Evolutionary conservation across 2,113 vertebrate genomes (phyloP).

Genomic region (Pagrus major): DNA sequence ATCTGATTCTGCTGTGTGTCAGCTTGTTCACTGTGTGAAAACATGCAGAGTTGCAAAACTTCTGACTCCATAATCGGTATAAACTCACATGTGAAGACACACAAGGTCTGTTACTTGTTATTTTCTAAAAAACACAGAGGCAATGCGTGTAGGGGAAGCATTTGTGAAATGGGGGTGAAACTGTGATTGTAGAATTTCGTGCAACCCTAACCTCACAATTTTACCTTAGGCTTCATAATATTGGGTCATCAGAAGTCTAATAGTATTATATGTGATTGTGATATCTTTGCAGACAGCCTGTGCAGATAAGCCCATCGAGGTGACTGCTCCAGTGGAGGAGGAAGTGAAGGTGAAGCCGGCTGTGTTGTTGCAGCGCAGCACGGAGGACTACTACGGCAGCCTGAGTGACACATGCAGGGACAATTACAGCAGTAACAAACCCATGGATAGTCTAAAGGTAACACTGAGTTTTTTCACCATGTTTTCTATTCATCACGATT

Average conservation of each 20-base stretch:
- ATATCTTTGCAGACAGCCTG: conserved; percentile 40
- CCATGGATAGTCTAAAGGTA: conserved; percentile 85
- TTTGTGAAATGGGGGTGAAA: too few species aligned
- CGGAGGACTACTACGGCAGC: conserved; percentile 81
- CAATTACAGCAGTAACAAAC: conserved; percentile 29
- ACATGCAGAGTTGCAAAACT: not conserved
- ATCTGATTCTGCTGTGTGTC: not conserved
- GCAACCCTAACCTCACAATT: not conserved
- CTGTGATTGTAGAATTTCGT: not conserved
- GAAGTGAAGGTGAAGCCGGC: conserved; percentile 61
- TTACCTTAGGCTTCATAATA: not conserved
- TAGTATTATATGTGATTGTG: not conserved
- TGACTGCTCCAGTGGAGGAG: conserved; percentile 51
- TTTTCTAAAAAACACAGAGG: not conserved
- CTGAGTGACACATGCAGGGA: conserved; percentile 72
- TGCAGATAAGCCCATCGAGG: conserved; percentile 60
- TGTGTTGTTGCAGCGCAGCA: conserved; percentile 55
- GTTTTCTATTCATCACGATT: not conserved
- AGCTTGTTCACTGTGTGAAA: not conserved
- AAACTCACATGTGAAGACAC: not conserved
- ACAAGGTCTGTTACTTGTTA: not conserved
- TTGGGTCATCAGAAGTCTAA: not conserved
- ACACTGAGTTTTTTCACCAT: not conserved
- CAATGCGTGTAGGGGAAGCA: not conserved
- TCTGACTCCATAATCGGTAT: not conserved